Evolutionary conservation across 2,888 invertebrate species (phyloP), one percentile per base, ranked within the genome.

Genomic region (Chaitophorus viminalis): DNA sequence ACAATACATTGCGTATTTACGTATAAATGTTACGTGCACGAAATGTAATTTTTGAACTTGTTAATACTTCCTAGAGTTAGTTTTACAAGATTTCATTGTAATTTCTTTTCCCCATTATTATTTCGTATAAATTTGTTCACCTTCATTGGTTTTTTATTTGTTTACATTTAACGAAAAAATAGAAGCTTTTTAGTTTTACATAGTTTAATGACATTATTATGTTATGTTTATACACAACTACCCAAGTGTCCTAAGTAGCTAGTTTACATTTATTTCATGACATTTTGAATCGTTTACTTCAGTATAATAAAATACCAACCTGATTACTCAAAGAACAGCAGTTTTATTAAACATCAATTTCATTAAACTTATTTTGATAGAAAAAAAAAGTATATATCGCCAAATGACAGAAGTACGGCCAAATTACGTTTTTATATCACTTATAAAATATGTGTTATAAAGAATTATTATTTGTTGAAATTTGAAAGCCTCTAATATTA

Each of bases 11-110:
- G 54, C 31, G 33, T 60, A 46, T 25, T 36, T 77, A 77, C 31
- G 33, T 60, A 46, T 25, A 46, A 31, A 31, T 31, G 29, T 21
- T 78, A 54, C 8, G n/a, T 36, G 36, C 8, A n/a, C 65, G 54
- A 79, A 79, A 79, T 79, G 60, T 36, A 79, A 65, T 65, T 79
- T 79, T 79, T 79, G 39, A 79, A 65, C 36, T 39, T 65, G 25
- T 79, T 79, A 78, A 78, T 78, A 36, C n/a, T 65, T n/a, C n/a
- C 17, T 65, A 65, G 31, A 36, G 36, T 65, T 33, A 25, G 60
- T 60, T 82, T 54, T 82, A 81, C 36, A 74, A 74, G 60, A 54
- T 74, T 75, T 29, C 5, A 75, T 60, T 72, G 21, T 14, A 60
- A 60, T 29, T 79, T 36, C 14, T n/a, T 65, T 65, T 79, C 21